These are phyloP conservation scores for Empidonax traillii DNA, from an alignment of 2,113 vertebrate species.

Conservation along the genomic window DNA sequence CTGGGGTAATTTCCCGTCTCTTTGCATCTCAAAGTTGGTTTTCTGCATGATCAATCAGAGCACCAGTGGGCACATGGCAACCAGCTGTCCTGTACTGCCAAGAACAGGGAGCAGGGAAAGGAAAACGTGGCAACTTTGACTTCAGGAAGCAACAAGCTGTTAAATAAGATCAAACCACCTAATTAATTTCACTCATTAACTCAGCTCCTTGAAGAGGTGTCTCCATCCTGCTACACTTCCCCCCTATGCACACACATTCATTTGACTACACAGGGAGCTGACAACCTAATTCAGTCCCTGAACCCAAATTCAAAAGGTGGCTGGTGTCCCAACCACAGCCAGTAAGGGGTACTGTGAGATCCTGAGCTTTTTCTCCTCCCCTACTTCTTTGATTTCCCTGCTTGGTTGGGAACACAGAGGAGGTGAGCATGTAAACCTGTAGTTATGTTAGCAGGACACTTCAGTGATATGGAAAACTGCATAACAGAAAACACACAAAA, in stretches of 20 bases:
- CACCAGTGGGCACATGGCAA: not conserved
- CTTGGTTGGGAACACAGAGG: not conserved
- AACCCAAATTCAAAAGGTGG: not conserved
- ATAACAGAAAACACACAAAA: not conserved
- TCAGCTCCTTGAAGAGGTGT: not conserved
- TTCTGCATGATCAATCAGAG: not conserved
- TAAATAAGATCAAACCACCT: not conserved
- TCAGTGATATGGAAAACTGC: rapidly evolving
- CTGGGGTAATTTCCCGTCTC: not conserved
- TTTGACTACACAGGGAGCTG: not conserved
- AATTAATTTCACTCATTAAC: not conserved
- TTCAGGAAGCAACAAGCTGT: not conserved
- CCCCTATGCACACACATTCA: not conserved
- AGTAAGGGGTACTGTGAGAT: not conserved
- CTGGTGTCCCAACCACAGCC: not conserved
- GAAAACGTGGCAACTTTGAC: not conserved
- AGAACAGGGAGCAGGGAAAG: not conserved
- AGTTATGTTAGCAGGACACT: not conserved
- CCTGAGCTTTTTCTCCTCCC: not conserved
- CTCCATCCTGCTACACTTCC: not conserved
- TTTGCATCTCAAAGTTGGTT: not conserved
- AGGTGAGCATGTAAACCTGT: rapidly evolving
- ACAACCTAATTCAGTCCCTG: not conserved
- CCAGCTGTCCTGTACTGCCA: not conserved
- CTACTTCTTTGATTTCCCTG: not conserved